A percentile compares a stretch with the other conserved stretches of the same genome.
phyloP scores from a whole-genome alignment of 2,888 invertebrate species.

The Adelognathus sp. region DNA sequence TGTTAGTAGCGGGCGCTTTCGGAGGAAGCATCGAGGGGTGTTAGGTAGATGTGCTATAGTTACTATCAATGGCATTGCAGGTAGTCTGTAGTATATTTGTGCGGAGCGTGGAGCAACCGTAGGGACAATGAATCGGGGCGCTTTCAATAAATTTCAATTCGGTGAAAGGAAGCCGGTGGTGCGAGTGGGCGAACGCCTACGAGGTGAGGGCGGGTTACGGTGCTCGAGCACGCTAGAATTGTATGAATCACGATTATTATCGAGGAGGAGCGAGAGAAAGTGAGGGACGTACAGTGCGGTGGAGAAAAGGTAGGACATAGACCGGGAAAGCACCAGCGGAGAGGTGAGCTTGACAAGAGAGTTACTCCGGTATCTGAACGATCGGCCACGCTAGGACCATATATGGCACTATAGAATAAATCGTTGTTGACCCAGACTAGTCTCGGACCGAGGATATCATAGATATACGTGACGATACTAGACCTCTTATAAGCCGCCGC shows the following conservation, averaged over 20 bases:
- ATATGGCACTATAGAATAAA: constrained; percentile 29
- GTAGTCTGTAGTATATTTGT: not conserved
- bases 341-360: constrained; percentile 43
- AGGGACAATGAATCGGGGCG: constrained; percentile 60
- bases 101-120: constrained; percentile 18
- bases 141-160: constrained; percentile 68
- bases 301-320: not conserved
- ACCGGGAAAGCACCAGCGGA: not conserved
- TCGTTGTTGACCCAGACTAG: constrained; percentile 31
- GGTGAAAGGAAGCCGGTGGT: constrained; percentile 59
- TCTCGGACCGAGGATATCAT: not conserved
- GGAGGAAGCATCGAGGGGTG: not conserved
- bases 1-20: constrained; percentile 36
- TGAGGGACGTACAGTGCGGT: not conserved
- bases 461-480: not conserved
- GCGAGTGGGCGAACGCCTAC: constrained; percentile 21
- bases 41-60: constrained; percentile 6
- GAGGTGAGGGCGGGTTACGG: constrained; percentile 49
- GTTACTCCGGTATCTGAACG: constrained; percentile 43
- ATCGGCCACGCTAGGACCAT: constrained; percentile 49
- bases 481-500: not conserved
- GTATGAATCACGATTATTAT: constrained; percentile 64
- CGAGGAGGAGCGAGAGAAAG: constrained; percentile 19
- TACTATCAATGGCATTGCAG: not conserved
- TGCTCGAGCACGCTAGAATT: constrained; percentile 61